Conservation (phyloP, 2,113 vertebrate genomes). For the Halcyon malimbica region DNA sequence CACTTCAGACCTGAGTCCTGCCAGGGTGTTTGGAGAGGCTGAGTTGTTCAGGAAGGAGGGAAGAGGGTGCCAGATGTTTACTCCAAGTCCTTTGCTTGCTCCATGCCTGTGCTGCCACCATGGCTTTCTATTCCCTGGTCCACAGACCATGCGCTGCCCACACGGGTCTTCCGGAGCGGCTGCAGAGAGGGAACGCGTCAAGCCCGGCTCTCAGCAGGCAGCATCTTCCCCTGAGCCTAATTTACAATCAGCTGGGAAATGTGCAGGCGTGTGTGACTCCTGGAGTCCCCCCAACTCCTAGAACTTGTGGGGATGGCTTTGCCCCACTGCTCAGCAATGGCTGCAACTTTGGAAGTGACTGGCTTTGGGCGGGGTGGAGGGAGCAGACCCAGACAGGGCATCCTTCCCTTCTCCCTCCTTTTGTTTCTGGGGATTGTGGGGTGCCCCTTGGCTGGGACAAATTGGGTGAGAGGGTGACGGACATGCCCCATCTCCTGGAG, state of each 20-base stretch:
- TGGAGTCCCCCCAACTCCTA: not conserved
- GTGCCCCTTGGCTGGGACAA: not conserved
- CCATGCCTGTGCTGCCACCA: not conserved
- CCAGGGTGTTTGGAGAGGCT: not conserved
- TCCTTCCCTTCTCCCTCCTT: not conserved
- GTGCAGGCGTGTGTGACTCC: not conserved
- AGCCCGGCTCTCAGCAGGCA: not conserved
- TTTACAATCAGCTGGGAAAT: not conserved
- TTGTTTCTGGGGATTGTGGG: not conserved
- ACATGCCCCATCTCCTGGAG: not conserved
- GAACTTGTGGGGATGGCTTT: fast-evolving
- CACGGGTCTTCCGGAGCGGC: not conserved
- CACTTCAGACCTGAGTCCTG: not conserved
- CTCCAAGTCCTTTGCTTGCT: not conserved
- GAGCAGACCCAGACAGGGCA: not conserved
- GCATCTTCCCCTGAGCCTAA: not conserved
- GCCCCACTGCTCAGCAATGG: not conserved
- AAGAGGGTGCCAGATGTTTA: not conserved
- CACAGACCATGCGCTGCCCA: fast-evolving
- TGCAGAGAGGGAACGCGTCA: not conserved
- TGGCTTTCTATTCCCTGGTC: not conserved
- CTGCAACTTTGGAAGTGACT: not conserved
- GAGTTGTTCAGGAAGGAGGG: not conserved
- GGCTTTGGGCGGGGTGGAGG: not conserved
- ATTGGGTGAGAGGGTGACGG: not conserved